These are phyloP conservation scores for Columba guinea DNA, from an alignment of 2,797 vertebrate genomes.

Conservation along the genomic window DNA sequence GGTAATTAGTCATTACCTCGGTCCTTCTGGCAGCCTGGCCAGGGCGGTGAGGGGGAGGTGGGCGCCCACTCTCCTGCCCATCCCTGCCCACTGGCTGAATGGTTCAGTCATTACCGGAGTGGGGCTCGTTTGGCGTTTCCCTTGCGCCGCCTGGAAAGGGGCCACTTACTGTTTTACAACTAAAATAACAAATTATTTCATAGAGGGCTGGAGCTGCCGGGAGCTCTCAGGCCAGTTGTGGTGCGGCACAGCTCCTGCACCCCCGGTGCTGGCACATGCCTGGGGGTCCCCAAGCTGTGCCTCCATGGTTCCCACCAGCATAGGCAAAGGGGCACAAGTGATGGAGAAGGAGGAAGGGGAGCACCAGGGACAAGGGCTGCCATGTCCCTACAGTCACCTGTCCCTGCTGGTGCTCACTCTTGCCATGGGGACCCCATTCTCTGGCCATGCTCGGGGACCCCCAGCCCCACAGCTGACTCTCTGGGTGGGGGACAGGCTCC, in stretches of 20 bases:
- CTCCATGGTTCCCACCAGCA: accelerated
- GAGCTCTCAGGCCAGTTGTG: background rate
- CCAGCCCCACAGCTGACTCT: background rate
- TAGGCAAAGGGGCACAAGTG: accelerated
- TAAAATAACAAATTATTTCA: constrained; percentile 63
- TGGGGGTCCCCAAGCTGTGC: accelerated
- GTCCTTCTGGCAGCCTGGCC: no score
- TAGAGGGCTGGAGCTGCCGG: background rate
- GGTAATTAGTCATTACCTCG: background rate
- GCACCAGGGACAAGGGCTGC: background rate
- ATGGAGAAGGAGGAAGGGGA: background rate
- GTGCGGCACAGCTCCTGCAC: background rate
- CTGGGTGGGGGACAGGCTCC: accelerated
- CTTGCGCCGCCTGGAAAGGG: background rate
- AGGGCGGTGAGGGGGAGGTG: accelerated
- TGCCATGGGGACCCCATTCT: accelerated
- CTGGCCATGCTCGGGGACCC: background rate
- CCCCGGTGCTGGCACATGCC: accelerated
- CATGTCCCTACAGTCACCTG: background rate
- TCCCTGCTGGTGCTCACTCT: background rate
- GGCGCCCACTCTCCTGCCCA: background rate
- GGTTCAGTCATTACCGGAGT: background rate
- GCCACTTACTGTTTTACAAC: constrained; percentile 44
- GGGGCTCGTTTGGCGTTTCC: background rate
- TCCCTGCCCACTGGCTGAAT: background rate